Percentiles rank a stretch among this genome's conserved stretches.
These are phyloP conservation scores for Leguminivora glycinivorella DNA, from an alignment of 1,140 invertebrate genomes.

Conservation along the genomic window DNA sequence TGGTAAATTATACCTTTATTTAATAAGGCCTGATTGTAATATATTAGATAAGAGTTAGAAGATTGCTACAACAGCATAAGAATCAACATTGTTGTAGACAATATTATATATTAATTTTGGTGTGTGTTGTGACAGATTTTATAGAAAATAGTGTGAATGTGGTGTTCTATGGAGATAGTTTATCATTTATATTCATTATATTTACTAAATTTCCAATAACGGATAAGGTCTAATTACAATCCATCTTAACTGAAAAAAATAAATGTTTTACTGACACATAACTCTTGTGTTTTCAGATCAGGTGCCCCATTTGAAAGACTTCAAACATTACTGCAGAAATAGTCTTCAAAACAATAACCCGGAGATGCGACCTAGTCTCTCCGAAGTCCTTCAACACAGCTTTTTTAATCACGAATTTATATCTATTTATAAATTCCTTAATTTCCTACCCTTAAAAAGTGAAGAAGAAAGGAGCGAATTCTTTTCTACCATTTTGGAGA, in stretches of 20 bases:
- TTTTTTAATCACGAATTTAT: constrained; percentile 93
- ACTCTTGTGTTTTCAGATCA: constrained; percentile 79
- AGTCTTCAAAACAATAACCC: constrained; percentile 82
- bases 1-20: constrained; percentile 64
- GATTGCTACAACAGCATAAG: too few species aligned
- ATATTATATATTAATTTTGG: too few species aligned
- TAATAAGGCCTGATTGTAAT: too few species aligned
- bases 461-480: constrained; percentile 87
- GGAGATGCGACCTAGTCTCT: constrained; percentile 81
- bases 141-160: too few species aligned
- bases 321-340: constrained; percentile 83
- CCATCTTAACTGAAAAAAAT: background rate
- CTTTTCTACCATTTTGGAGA: constrained; percentile 83
- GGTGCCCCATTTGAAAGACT: constrained; percentile 83
- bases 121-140: too few species aligned
- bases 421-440: constrained; percentile 88
- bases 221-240: too few species aligned
- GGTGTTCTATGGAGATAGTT: too few species aligned
- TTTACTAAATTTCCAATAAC: too few species aligned
- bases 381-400: constrained; percentile 83
- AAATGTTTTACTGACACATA: background rate
- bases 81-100: too few species aligned
- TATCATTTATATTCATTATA: too few species aligned
- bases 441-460: constrained; percentile 88
- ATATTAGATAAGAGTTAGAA: too few species aligned